Conservation (phyloP, 2,797 vertebrate genomes). For the Fundulus diaphanus region DNA sequence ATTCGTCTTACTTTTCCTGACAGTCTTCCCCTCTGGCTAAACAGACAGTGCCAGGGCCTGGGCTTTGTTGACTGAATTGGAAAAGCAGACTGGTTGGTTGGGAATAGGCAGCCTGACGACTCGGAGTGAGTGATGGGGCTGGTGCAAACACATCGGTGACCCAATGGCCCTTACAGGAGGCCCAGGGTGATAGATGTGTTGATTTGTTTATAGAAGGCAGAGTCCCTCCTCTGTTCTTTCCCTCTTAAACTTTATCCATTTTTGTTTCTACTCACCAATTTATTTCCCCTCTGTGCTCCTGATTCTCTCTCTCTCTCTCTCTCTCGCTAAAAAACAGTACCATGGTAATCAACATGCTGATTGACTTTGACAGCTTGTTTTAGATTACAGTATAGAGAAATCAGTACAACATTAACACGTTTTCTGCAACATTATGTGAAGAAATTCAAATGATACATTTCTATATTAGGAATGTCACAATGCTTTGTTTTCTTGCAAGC, state of each 20-base stretch:
- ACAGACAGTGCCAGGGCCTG: constrained; percentile 82
- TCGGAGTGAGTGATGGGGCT: constrained; percentile 82
- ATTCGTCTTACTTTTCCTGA: constrained; percentile 95
- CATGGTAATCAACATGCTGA: background rate
- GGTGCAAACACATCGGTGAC: constrained; percentile 82
- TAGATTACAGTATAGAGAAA: background rate
- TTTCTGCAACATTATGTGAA: background rate
- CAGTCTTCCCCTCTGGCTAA: constrained; percentile 85
- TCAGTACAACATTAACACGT: background rate
- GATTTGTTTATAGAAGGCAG: constrained; percentile 80
- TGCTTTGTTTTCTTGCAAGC: background rate
- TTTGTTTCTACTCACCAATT: constrained; percentile 18
- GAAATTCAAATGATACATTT: background rate
- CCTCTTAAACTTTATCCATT: constrained; percentile 51
- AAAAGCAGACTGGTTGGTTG: constrained; percentile 77
- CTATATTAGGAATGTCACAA: background rate
- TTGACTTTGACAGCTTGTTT: background rate
- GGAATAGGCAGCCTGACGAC: constrained; percentile 77
- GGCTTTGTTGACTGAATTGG: constrained; percentile 84
- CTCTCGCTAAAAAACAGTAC: too few relatives aligned
- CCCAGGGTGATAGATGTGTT: constrained; percentile 82
- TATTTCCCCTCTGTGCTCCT: constrained; percentile 13
- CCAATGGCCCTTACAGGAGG: constrained; percentile 80
- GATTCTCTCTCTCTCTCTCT: background rate
- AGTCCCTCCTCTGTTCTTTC: constrained; percentile 60